A percentile compares a stretch with the other conserved stretches of the same genome.
phyloP scores from a whole-genome alignment of 2,888 invertebrate genomes.

The Sphaerophoria rueppellii region DNA sequence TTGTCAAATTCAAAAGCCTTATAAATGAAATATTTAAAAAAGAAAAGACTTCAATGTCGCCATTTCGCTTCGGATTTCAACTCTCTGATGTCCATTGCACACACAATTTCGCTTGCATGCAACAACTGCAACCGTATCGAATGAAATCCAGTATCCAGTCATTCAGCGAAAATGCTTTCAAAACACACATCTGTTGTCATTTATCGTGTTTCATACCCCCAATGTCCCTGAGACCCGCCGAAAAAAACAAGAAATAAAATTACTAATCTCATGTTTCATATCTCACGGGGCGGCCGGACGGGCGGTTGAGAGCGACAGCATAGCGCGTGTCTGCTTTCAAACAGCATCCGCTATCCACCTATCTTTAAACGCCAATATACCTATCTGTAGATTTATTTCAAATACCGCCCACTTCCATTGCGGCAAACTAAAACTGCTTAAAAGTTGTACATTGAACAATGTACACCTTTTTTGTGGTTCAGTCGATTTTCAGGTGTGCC shows the following conservation, averaged over 20 bases:
- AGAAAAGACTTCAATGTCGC: slow-evolving; percentile 30
- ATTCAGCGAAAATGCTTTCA: slow-evolving; percentile 41
- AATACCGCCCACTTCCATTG: slow-evolving; percentile 32
- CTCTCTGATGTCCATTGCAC: slow-evolving; percentile 23
- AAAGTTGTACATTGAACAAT: neutral
- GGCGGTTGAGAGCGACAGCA: neutral
- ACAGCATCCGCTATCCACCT: slow-evolving; percentile 29
- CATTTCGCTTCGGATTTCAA: slow-evolving; percentile 52
- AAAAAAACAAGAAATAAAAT: neutral
- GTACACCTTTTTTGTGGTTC: slow-evolving; percentile 31
- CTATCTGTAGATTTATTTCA: neutral
- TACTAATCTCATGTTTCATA: slow-evolving; percentile 51
- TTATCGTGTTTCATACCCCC: slow-evolving; percentile 26
- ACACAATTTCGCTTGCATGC: slow-evolving; percentile 28
- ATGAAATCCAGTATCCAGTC: slow-evolving; percentile 39
- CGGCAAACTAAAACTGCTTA: neutral
- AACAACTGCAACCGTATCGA: slow-evolving; percentile 29
- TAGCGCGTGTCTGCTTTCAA: slow-evolving; percentile 69
- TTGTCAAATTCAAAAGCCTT: slow-evolving; percentile 6
- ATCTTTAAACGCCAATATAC: neutral
- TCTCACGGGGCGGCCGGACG: slow-evolving; percentile 7
- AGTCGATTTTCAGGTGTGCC: slow-evolving; percentile 49
- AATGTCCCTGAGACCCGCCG: neutral
- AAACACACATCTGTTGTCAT: slow-evolving; percentile 47
- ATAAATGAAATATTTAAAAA: neutral